Evolutionary conservation across 2,797 vertebrate genomes (phyloP).

Genomic region (Epinephelus awoara): DNA sequence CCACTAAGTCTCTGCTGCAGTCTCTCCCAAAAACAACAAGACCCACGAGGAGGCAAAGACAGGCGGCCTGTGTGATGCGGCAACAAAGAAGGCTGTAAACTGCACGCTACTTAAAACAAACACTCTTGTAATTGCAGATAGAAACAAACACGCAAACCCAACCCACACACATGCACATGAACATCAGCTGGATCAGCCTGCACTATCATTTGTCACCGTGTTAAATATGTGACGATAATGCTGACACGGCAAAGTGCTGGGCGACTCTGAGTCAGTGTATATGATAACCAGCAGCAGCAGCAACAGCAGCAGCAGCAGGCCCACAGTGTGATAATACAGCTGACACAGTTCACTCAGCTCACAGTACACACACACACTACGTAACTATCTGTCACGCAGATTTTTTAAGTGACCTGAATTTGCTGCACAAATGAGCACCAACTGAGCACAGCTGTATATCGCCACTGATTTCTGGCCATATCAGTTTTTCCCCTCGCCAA

Average conservation of each 20-base stretch:
- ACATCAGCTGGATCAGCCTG: neutral
- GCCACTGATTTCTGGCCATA: too few species aligned
- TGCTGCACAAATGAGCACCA: neutral
- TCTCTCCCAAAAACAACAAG: conserved; percentile 42
- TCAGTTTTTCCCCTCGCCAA: too few species aligned
- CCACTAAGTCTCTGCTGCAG: conserved; percentile 24
- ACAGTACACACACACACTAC: conserved; percentile 21
- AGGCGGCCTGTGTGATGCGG: conserved; percentile 50
- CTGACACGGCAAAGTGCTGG: conserved; percentile 47
- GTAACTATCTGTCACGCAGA: neutral
- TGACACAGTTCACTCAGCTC: conserved; percentile 50
- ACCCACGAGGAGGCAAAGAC: conserved; percentile 21
- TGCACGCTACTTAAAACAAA: conserved; percentile 22
- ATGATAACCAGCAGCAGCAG: conserved; percentile 35
- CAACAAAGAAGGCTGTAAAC: conserved; percentile 21
- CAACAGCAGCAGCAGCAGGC: conserved; percentile 2
- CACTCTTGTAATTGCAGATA: conserved; percentile 42
- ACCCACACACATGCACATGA: conserved; percentile 1
- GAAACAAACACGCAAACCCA: neutral
- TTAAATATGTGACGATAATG: conserved; percentile 14
- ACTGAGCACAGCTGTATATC: too few species aligned
- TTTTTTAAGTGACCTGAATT: conserved; percentile 27
- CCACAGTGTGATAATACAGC: conserved; percentile 40
- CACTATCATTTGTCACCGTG: conserved; percentile 8
- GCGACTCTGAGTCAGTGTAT: conserved; percentile 44